Conservation (phyloP, 2,113 vertebrate species). For the Rafetus swinhoei region DNA sequence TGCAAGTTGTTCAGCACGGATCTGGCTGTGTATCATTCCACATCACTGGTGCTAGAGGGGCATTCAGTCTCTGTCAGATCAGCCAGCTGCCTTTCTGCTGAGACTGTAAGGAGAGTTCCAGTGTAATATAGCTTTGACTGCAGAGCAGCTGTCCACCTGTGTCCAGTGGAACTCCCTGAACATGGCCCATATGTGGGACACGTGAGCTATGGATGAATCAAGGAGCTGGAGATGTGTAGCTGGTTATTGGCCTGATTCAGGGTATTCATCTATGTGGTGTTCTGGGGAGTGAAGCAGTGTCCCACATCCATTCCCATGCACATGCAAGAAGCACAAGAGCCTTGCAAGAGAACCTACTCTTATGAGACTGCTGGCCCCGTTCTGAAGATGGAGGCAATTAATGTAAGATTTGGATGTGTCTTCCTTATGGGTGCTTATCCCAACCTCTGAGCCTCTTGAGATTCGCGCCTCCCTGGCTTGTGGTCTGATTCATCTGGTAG, state of each 20-base stretch:
- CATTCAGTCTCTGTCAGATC: neutral
- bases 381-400: neutral
- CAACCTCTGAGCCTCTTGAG: neutral
- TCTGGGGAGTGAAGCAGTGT: neutral
- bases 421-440: neutral
- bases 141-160: neutral
- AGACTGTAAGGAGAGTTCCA: neutral
- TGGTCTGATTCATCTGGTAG: neutral
- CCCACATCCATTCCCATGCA: fast-evolving
- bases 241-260: fast-evolving
- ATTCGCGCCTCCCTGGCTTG: neutral
- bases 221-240: neutral
- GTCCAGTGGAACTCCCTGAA: neutral
- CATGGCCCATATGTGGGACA: neutral
- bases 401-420: neutral
- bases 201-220: neutral
- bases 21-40: neutral
- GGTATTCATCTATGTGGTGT: fast-evolving
- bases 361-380: neutral
- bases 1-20: neutral
- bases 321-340: neutral
- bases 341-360: neutral
- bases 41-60: neutral
- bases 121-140: neutral
- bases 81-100: neutral